Evolutionary conservation across 2,797 vertebrate genomes (phyloP).

Genomic region (Cyclura pinguis): DNA sequence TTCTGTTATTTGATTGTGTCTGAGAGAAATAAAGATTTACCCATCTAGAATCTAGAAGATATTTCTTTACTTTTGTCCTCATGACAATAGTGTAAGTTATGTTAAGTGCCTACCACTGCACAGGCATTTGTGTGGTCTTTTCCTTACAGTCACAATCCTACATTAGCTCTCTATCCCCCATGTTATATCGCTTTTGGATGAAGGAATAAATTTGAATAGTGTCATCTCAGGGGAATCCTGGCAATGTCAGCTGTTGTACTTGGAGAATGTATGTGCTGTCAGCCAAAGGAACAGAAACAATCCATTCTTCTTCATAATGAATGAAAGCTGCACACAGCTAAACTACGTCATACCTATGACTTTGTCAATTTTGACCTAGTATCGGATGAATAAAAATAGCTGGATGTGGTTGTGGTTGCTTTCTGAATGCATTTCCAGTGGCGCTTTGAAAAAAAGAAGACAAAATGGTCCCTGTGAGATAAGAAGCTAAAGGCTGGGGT

Average conservation of each 20-base stretch:
- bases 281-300: not conserved
- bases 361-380: slow-evolving; percentile 16
- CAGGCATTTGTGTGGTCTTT: too few species aligned
- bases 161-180: not conserved
- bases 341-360: not conserved
- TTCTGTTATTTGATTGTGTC: not conserved
- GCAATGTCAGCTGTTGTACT: not conserved
- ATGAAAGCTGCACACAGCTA: not conserved
- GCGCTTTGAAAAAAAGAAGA: not conserved
- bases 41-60: not conserved
- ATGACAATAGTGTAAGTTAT: too few species aligned
- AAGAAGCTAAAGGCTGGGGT: slow-evolving; percentile 1
- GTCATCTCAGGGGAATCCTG: not conserved
- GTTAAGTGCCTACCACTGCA: too few species aligned
- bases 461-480: slow-evolving; percentile 3
- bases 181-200: too few species aligned
- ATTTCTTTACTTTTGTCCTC: not conserved
- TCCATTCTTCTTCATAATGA: not conserved
- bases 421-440: not conserved
- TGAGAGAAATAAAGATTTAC: not conserved
- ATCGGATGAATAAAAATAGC: slow-evolving; percentile 12
- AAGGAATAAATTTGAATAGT: not conserved
- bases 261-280: too few species aligned
- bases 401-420: not conserved
- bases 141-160: not conserved